These are phyloP conservation scores for Acanthosoma haemorrhoidale DNA, from an alignment of 2,888 invertebrate genomes.

Conservation along the genomic window DNA sequence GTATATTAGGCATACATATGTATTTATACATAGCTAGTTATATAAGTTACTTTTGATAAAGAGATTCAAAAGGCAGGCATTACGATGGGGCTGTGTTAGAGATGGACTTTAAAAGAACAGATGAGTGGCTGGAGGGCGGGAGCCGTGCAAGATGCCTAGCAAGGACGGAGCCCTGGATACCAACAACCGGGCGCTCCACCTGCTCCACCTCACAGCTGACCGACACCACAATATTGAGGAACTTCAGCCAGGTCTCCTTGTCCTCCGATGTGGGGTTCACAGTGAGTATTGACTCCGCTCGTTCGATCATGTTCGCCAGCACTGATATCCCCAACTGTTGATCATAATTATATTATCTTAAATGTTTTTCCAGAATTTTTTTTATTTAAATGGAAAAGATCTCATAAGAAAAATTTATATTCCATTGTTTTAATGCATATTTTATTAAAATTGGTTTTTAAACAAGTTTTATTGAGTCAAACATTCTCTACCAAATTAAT, in stretches of 20 bases:
- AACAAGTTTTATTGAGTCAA: too few relatives aligned
- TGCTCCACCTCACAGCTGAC: conserved; percentile 7
- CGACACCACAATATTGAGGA: conserved; percentile 35
- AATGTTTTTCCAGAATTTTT: too few relatives aligned
- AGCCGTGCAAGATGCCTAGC: conserved; percentile 35
- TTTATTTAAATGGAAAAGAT: too few relatives aligned
- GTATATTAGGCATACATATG: conserved; percentile 1
- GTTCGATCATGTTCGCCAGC: conserved; percentile 51
- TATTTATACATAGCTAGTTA: background rate
- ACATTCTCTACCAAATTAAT: too few relatives aligned
- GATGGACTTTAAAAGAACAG: conserved; percentile 32
- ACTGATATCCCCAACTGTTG: conserved; percentile 56
- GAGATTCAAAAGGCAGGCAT: conserved; percentile 6
- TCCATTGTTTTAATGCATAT: too few relatives aligned
- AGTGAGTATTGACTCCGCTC: conserved; percentile 48
- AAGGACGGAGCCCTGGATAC: conserved; percentile 36
- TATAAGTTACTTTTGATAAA: background rate
- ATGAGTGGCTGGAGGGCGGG: conserved; percentile 14
- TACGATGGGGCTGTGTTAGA: conserved; percentile 18
- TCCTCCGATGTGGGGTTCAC: conserved; percentile 45
- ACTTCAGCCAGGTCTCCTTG: conserved; percentile 44
- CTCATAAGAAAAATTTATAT: too few relatives aligned
- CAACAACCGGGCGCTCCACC: conserved; percentile 40
- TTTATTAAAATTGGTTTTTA: too few relatives aligned
- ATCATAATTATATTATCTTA: too few relatives aligned